phyloP scores from a whole-genome alignment of 2,113 vertebrate genomes.

The Rhodinocichla rosea region DNA sequence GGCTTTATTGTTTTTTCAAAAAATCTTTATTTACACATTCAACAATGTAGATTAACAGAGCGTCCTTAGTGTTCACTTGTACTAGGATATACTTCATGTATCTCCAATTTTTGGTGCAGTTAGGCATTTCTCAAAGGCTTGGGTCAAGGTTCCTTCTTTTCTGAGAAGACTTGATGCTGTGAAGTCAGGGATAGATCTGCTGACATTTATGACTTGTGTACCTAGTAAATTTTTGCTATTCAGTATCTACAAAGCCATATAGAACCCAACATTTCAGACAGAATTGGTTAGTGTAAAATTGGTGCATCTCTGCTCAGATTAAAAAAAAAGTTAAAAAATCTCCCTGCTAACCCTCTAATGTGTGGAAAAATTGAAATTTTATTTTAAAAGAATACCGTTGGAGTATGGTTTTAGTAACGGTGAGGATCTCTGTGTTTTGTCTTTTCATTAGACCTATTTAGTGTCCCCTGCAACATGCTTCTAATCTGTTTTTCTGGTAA shows the following conservation, averaged over 20 bases:
- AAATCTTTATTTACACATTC: not conserved
- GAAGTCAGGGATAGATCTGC: not conserved
- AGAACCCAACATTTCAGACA: not conserved
- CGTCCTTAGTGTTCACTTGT: not conserved
- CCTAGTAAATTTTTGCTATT: not conserved
- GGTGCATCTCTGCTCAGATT: not conserved
- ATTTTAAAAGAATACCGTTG: not conserved
- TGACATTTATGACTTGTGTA: not conserved
- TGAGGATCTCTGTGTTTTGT: not conserved
- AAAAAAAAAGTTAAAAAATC: not conserved
- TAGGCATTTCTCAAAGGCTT: not conserved
- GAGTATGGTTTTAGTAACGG: not conserved
- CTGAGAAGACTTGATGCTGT: not conserved
- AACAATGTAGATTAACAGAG: not conserved
- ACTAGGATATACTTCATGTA: fast-evolving
- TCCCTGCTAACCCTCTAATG: not conserved
- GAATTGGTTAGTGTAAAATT: not conserved
- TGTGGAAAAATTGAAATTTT: not conserved
- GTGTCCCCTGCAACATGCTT: not conserved
- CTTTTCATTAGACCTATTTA: not conserved
- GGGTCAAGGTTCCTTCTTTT: not conserved
- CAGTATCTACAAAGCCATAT: not conserved
- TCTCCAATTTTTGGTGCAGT: not conserved
- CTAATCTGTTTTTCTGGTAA: not conserved
- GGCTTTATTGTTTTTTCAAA: not conserved